Percentiles rank a stretch among this genome's conserved stretches.
These are phyloP conservation scores for Horisme vitalbata DNA, from an alignment of 2,888 invertebrate species.

Conservation along the genomic window DNA sequence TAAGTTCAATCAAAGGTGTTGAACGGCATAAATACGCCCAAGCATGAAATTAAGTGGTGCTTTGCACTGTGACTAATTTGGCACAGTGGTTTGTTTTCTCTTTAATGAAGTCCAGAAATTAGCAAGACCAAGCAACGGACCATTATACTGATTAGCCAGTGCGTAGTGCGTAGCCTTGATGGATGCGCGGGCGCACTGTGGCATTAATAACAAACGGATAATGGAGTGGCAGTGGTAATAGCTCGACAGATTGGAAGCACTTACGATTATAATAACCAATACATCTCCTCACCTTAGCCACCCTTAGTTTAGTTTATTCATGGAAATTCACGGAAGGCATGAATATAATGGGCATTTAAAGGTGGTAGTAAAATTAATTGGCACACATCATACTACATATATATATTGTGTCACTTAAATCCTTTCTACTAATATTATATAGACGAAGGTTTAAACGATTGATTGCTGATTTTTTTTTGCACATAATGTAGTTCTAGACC, in stretches of 20 bases:
- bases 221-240: slow-evolving; percentile 20
- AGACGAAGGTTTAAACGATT: too few species aligned
- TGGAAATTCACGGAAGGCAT: too few species aligned
- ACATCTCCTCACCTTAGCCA: slow-evolving; percentile 15
- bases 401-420: too few species aligned
- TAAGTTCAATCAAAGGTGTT: too few species aligned
- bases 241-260: slow-evolving; percentile 20
- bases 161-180: slow-evolving; percentile 21
- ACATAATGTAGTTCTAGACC: too few species aligned
- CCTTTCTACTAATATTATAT: too few species aligned
- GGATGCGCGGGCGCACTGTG: slow-evolving; percentile 16
- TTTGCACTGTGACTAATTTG: neutral
- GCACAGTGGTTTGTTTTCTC: slow-evolving; percentile 3
- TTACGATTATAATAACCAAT: slow-evolving; percentile 19
- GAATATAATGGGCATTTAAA: too few species aligned
- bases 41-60: slow-evolving; percentile 5
- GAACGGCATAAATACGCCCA: too few species aligned
- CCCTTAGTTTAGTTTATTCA: too few species aligned
- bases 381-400: too few species aligned
- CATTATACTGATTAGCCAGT: slow-evolving; percentile 12
- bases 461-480: too few species aligned
- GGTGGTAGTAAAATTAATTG: too few species aligned
- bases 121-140: neutral
- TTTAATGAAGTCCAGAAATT: neutral
- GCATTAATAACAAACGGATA: slow-evolving; percentile 28